Percentiles rank a stretch among this genome's conserved stretches.
These are phyloP conservation scores for Anolis apletophallus DNA, from an alignment of 2,797 vertebrate species.

Conservation along the genomic window DNA sequence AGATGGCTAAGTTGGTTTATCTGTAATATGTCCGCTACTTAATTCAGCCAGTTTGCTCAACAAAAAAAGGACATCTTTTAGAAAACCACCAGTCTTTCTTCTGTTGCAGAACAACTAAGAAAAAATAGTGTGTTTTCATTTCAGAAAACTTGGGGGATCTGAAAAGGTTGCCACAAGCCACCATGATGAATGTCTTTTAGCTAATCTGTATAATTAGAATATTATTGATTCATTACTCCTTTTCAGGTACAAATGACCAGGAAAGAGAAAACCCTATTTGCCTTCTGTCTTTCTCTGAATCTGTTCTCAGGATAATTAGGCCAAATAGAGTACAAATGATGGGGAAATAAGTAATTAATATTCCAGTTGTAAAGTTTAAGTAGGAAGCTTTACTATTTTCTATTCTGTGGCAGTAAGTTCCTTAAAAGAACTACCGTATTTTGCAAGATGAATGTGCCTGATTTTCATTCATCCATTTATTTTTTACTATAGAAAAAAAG, in stretches of 20 bases:
- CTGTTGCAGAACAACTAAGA: slow-evolving; percentile 1
- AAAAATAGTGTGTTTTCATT: slow-evolving; percentile 22
- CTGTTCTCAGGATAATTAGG: background rate
- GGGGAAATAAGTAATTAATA: background rate
- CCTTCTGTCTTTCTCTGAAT: background rate
- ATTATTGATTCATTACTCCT: no score
- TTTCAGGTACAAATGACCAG: no score
- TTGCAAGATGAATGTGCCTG: no score
- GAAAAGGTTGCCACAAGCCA: no score
- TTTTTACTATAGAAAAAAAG: no score
- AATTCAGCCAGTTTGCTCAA: background rate
- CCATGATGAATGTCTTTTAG: no score
- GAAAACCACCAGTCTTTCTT: slow-evolving; percentile 14
- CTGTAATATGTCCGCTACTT: background rate
- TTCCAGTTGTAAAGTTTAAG: background rate
- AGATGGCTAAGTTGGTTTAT: background rate
- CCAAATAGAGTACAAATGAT: background rate
- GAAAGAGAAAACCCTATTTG: no score
- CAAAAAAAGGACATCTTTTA: background rate
- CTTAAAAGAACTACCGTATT: no score
- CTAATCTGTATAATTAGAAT: no score
- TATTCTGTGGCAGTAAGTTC: no score
- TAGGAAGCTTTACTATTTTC: background rate
- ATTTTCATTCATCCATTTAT: no score
- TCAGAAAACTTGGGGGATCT: background rate